Evolutionary conservation across 2,888 invertebrate species (phyloP).

Genomic region (Busseola fusca): DNA sequence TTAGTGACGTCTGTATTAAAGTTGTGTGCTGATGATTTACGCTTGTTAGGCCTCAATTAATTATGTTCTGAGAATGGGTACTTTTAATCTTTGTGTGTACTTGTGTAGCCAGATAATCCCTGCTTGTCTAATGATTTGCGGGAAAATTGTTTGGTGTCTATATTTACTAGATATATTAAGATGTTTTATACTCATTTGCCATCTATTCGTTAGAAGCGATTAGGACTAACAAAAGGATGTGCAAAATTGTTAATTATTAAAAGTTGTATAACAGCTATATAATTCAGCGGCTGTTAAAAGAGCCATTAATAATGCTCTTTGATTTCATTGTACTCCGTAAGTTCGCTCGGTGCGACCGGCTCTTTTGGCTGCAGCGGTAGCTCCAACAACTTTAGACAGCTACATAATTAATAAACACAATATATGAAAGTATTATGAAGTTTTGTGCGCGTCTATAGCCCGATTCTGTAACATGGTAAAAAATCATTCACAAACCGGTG

Average conservation of each 20-base stretch:
- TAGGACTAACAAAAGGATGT: too few relatives aligned
- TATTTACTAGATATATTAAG: too few relatives aligned
- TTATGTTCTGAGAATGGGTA: slow-evolving; percentile 37
- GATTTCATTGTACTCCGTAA: slow-evolving; percentile 12
- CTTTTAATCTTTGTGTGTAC: slow-evolving; percentile 29
- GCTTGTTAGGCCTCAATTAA: slow-evolving; percentile 63
- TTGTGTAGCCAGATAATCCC: slow-evolving; percentile 26
- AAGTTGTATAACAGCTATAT: slow-evolving; percentile 8
- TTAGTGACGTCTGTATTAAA: slow-evolving; percentile 57
- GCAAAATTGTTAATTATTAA: slow-evolving; percentile 5
- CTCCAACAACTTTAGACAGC: slow-evolving; percentile 7
- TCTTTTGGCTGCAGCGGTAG: background rate
- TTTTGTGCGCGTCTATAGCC: background rate
- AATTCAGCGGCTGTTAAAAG: slow-evolving; percentile 14
- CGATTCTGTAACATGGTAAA: too few relatives aligned
- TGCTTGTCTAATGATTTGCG: slow-evolving; percentile 12
- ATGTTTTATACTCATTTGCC: too few relatives aligned
- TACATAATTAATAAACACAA: slow-evolving; percentile 12
- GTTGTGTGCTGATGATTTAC: slow-evolving; percentile 54
- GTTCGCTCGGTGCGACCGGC: background rate
- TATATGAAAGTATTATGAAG: background rate
- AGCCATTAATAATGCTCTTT: slow-evolving; percentile 50
- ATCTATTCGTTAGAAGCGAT: too few relatives aligned
- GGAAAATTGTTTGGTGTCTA: too few relatives aligned
- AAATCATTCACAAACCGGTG: too few relatives aligned